These are phyloP conservation scores for Cacatua alba DNA, from an alignment of 2,113 vertebrate species.

Conservation along the genomic window DNA sequence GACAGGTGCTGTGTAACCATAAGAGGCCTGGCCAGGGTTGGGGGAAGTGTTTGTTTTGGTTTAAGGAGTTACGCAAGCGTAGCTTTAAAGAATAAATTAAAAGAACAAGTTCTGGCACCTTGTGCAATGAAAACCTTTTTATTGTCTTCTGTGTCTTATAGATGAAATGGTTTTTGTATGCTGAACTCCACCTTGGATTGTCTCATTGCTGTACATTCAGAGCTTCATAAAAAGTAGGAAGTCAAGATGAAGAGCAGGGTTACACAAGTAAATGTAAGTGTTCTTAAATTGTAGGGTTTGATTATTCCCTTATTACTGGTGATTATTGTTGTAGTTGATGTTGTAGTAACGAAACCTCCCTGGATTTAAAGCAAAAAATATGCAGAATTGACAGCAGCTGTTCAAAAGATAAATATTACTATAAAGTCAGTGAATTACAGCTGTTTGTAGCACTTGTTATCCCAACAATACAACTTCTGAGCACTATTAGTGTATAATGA, in stretches of 20 bases:
- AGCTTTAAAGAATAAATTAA: neutral
- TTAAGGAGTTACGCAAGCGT: accelerated
- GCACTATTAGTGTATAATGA: accelerated
- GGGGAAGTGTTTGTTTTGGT: neutral
- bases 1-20: too few species aligned
- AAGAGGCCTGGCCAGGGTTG: accelerated
- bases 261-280: slow-evolving; percentile 77
- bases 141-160: neutral
- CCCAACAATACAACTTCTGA: neutral
- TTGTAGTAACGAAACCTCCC: neutral
- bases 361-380: neutral
- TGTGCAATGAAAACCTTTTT: neutral
- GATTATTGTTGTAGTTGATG: neutral
- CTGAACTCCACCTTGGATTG: neutral
- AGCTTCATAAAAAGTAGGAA: neutral
- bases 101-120: neutral
- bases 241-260: slow-evolving; percentile 79
- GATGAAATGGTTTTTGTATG: slow-evolving; percentile 24
- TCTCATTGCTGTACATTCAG: neutral
- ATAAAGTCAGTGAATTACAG: neutral
- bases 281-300: neutral
- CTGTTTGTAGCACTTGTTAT: neutral
- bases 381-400: neutral
- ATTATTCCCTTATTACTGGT: accelerated
- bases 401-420: neutral